Evolutionary conservation across 2,888 invertebrate genomes (phyloP), one percentile per base, ranked within the genome.

Genomic region (Adelognathus sp.): DNA sequence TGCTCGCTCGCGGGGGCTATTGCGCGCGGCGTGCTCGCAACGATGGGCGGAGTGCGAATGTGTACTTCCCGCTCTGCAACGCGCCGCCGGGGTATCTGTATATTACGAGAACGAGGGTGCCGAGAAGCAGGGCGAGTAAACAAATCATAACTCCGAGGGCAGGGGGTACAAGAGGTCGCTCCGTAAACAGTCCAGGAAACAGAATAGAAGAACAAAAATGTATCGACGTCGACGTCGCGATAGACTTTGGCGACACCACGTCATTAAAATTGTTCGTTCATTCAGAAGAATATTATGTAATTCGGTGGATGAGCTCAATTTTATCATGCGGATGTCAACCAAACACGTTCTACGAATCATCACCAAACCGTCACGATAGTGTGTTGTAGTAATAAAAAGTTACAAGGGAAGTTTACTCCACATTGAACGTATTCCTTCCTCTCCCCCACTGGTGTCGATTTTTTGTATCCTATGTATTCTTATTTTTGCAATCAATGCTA

Each of bases 101-200:
- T 52, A 66, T 27, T n/a, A 31, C 33, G 46, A 63, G 27, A 63
- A 41, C 41, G 67, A 72, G 77, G 74, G 73, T 78, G 63, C 46
- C 46, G 64, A 63, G 66, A 31, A 24, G 4, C 44, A 21, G 84
- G 83, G 85, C 86, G 86, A 88, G 89, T 89, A 90, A 91, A 90
- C 90, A 91, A 90, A 90, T 91, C 88, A 87, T 89, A 87, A 87
- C 85, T 79, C 70, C 71, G 81, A 72, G 76, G 56, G 67, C 39
- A 21, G 33, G 18, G 18, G 29, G 24, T n/a, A n/a, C 52, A 9
- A n/a, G 14, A 18, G 56, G 1, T 52, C 3, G 21, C 14, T n/a
- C n/a, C n/a, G n/a, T n/a, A n/a, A n/a, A n/a, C n/a, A n/a, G 16
- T 39, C 24, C 14, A 54, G 11, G 24, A 58, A 46, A 56, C 24